Conservation (phyloP, 2,888 invertebrate species). For the Auanema sp. region DNA sequence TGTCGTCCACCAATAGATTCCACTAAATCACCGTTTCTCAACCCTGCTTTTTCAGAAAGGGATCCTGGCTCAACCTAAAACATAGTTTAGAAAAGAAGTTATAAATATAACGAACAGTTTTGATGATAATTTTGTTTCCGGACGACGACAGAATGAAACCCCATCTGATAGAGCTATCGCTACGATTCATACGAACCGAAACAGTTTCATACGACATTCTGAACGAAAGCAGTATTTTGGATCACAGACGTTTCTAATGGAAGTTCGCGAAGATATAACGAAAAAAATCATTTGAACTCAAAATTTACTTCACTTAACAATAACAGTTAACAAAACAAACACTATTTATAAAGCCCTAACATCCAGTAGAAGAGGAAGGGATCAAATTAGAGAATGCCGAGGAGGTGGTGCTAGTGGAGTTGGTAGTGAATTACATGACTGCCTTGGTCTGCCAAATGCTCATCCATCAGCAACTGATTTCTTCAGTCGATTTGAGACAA, state of each 20-base stretch:
- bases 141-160: conserved; percentile 46
- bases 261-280: too few species aligned
- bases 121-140: conserved; percentile 37
- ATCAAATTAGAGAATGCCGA: too few species aligned
- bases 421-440: too few species aligned
- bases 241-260: background rate
- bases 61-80: conserved; percentile 48
- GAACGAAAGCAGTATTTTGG: conserved; percentile 3
- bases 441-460: too few species aligned
- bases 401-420: too few species aligned
- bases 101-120: conserved; percentile 25
- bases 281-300: too few species aligned
- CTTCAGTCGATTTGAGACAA: too few species aligned
- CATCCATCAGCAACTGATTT: too few species aligned
- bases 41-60: conserved; percentile 55
- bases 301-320: too few species aligned
- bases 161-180: conserved; percentile 54
- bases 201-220: conserved; percentile 56
- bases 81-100: background rate
- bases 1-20: conserved; percentile 20
- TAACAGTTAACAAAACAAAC: too few species aligned
- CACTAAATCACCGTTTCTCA: conserved; percentile 38
- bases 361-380: too few species aligned
- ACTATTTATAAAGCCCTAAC: too few species aligned
- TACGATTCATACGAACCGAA: conserved; percentile 57